Percentiles rank a stretch among this genome's conserved stretches.
Conservation (phyloP, 2,113 vertebrate genomes). For the Conger conger region DNA sequence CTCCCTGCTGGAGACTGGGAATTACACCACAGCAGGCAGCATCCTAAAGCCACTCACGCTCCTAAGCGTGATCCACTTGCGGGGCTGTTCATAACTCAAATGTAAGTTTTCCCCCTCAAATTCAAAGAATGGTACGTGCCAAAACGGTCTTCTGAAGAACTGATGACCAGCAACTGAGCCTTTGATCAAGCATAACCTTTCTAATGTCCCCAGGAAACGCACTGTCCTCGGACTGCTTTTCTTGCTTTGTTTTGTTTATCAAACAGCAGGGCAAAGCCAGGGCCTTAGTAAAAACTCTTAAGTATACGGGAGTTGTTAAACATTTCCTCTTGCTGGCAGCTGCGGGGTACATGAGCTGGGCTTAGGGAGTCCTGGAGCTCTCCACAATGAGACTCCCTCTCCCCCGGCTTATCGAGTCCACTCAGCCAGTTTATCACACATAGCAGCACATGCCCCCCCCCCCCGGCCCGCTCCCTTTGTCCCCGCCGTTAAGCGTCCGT, state of each 20-base stretch:
- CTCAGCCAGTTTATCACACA: slow-evolving; percentile 8
- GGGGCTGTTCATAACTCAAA: no score
- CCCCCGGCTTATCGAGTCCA: background rate
- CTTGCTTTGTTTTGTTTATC: background rate
- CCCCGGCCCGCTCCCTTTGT: background rate
- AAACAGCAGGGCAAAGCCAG: background rate
- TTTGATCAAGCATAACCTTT: background rate
- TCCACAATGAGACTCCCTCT: background rate
- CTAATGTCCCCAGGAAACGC: background rate
- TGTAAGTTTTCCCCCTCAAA: no score
- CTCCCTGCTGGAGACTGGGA: background rate
- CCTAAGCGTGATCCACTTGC: background rate
- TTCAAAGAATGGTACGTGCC: background rate
- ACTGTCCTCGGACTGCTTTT: background rate
- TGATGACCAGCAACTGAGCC: background rate
- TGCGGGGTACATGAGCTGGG: background rate
- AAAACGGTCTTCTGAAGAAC: background rate
- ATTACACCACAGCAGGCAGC: background rate
- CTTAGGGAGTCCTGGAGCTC: background rate
- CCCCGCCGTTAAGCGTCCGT: background rate
- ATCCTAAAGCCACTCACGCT: background rate
- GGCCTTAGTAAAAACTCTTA: background rate
- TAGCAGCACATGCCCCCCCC: background rate
- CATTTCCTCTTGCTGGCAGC: background rate
- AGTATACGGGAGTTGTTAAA: background rate